These are phyloP conservation scores for Odontomyia ornata DNA, from an alignment of 2,888 invertebrate species.

Conservation along the genomic window DNA sequence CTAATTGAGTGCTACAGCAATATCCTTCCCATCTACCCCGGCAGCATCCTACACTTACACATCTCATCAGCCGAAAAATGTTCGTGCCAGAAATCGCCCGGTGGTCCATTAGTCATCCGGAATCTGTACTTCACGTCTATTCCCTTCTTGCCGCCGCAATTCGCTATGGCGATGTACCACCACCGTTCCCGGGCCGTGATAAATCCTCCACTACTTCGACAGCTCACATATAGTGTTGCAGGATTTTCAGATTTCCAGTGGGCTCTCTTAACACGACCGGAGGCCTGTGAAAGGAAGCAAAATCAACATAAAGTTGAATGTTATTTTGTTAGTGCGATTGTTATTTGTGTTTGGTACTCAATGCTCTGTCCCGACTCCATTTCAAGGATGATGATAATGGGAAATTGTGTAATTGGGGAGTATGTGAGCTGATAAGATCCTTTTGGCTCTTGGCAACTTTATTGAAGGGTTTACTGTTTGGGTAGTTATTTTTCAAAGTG, in stretches of 20 bases:
- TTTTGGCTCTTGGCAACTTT: too few relatives aligned
- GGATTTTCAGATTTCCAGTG: constrained; percentile 53
- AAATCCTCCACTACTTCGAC: constrained; percentile 76
- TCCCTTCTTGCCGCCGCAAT: constrained; percentile 79
- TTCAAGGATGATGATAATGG: not conserved
- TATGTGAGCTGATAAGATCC: not conserved
- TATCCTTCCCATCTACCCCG: not conserved
- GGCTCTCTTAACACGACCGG: constrained; percentile 51
- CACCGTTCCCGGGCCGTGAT: constrained; percentile 85
- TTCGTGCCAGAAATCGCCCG: constrained; percentile 83
- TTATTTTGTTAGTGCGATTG: constrained; percentile 6
- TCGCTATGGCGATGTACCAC: constrained; percentile 93
- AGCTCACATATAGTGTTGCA: constrained; percentile 66
- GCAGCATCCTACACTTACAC: constrained; percentile 78
- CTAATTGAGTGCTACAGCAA: not conserved
- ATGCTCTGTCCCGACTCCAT: not conserved
- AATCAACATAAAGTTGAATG: not conserved
- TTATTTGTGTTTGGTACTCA: not conserved
- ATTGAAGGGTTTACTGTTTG: too few relatives aligned
- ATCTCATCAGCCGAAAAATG: constrained; percentile 96
- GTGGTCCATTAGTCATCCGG: constrained; percentile 86
- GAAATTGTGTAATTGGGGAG: not conserved
- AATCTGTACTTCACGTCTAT: constrained; percentile 82
- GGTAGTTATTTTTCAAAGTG: too few relatives aligned
- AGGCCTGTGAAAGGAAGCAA: not conserved